A percentile compares a stretch with the other conserved stretches of the same genome.
phyloP scores from a whole-genome alignment of 2,888 invertebrate genomes.

The Spatulosminthurus flaviceps region DNA sequence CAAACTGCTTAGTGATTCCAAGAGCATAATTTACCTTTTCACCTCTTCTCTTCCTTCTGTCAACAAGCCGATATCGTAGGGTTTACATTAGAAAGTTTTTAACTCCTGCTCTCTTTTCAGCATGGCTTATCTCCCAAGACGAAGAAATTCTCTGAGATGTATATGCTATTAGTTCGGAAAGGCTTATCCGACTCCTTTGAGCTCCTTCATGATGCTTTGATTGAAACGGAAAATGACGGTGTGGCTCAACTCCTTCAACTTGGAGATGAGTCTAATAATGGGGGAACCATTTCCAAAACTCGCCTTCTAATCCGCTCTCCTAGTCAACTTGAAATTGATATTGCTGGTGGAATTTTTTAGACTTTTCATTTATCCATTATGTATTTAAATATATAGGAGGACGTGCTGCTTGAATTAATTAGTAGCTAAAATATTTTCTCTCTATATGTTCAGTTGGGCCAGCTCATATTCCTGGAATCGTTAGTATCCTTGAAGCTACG shows the following conservation, averaged over 20 bases:
- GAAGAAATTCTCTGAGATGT: slow-evolving; percentile 31
- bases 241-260: slow-evolving; percentile 29
- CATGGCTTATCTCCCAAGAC: slow-evolving; percentile 9
- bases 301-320: neutral
- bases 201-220: slow-evolving; percentile 15
- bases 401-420: no score
- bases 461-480: neutral
- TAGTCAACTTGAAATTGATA: slow-evolving; percentile 34
- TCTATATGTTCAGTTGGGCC: slow-evolving; percentile 33
- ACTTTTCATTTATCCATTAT: no score
- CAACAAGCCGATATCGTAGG: neutral
- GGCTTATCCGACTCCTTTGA: slow-evolving; percentile 37
- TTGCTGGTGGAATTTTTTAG: slow-evolving; percentile 14
- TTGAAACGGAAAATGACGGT: slow-evolving; percentile 23
- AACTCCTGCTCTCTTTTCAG: neutral
- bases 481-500: slow-evolving; percentile 7
- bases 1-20: neutral
- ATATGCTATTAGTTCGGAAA: slow-evolving; percentile 34
- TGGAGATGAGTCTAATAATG: slow-evolving; percentile 12
- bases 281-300: neutral
- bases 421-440: no score
- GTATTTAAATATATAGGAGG: no score
- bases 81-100: neutral
- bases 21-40: neutral
- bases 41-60: neutral